A percentile compares a stretch with the other conserved stretches of the same genome.
Evolutionary conservation across 53 echinoderm and acorn worm species (phyloP).

Genomic region (Glandiceps talaboti): DNA sequence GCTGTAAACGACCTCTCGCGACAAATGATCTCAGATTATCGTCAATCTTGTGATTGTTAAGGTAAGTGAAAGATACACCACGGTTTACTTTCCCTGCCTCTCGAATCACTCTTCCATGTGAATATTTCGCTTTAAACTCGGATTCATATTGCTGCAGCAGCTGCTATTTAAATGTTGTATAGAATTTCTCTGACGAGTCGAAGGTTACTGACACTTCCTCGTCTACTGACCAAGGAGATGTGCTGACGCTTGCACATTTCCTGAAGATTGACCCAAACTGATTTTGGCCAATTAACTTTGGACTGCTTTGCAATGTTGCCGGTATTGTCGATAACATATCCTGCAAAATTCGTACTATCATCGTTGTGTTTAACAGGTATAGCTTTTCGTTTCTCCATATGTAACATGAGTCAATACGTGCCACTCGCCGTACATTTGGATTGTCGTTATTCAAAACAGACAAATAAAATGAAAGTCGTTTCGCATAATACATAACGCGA

Average conservation of each 20-base stretch:
- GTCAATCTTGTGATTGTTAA: neutral
- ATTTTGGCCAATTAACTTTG: conserved; percentile 5
- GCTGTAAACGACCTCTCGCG: neutral
- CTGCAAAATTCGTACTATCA: conserved; percentile 2
- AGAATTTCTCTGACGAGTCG: neutral
- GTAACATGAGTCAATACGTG: conserved; percentile 1
- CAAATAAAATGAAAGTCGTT: neutral
- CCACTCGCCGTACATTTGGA: neutral
- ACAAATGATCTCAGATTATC: neutral
- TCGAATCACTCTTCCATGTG: neutral
- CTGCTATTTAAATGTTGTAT: neutral
- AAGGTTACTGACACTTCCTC: neutral
- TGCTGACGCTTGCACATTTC: conserved; percentile 2
- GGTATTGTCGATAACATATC: neutral
- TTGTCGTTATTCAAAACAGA: conserved; percentile 1
- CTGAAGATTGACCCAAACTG: neutral
- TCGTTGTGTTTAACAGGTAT: neutral
- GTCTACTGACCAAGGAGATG: neutral
- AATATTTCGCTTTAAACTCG: neutral
- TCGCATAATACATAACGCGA: neutral
- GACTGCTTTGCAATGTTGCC: neutral
- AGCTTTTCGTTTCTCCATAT: conserved; percentile 9
- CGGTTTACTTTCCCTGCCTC: neutral
- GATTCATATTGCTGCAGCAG: neutral
- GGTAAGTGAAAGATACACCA: neutral